phyloP scores from a whole-genome alignment of 2,797 vertebrate species.

The Arnoldichthys spilopterus region DNA sequence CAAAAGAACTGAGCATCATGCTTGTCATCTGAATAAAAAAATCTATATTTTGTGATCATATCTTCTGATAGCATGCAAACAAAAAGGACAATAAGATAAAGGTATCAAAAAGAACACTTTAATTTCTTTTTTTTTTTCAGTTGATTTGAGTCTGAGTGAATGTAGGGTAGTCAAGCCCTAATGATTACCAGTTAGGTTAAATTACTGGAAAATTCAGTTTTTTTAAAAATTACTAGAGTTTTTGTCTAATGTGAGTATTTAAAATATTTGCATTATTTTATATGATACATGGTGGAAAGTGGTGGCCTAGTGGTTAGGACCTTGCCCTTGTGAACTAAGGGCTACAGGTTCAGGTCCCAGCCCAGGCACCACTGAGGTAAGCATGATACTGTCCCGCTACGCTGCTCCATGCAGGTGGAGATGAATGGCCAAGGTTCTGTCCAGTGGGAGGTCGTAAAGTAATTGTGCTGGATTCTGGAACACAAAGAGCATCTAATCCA shows the following conservation, averaged over 20 bases:
- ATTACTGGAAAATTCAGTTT: too few relatives aligned
- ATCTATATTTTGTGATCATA: background rate
- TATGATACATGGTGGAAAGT: background rate
- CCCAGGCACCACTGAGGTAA: too few relatives aligned
- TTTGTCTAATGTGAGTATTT: background rate
- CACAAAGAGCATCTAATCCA: slow-evolving; percentile 6
- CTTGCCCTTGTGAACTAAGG: too few relatives aligned
- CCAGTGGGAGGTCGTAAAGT: background rate
- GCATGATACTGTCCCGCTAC: too few relatives aligned
- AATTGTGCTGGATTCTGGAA: background rate
- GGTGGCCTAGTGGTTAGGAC: too few relatives aligned
- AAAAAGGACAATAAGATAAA: background rate
- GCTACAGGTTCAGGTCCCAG: too few relatives aligned
- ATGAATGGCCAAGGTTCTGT: background rate
- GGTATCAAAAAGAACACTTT: background rate
- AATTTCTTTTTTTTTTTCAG: background rate
- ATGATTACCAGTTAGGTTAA: background rate
- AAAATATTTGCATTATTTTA: background rate
- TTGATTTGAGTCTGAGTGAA: background rate
- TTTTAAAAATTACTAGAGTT: background rate
- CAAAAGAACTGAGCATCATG: background rate
- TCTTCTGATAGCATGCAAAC: slow-evolving; percentile 3
- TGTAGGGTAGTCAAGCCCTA: background rate
- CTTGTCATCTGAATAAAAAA: background rate
- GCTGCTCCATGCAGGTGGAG: too few relatives aligned